Percentiles rank a stretch among this genome's conserved stretches.
phyloP scores from a whole-genome alignment of 2,888 invertebrate species.

The Orthosia cruda region DNA sequence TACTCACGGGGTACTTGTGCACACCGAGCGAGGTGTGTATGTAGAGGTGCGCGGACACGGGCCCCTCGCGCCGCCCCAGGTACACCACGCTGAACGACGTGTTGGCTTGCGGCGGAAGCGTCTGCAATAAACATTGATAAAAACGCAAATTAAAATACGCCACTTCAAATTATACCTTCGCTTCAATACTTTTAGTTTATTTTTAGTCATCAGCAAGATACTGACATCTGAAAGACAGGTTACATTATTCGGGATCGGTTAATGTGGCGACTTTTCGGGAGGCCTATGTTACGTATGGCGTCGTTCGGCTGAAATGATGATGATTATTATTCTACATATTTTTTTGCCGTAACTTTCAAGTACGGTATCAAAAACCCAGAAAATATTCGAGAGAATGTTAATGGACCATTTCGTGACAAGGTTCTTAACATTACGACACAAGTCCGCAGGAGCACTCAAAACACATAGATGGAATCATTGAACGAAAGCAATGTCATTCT shows the following conservation, averaged over 20 bases:
- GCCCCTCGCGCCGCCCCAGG: conserved; percentile 97
- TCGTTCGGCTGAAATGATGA: too few relatives aligned
- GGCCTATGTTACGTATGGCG: too few relatives aligned
- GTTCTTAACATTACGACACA: too few relatives aligned
- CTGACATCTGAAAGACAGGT: too few relatives aligned
- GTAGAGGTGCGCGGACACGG: conserved; percentile 96
- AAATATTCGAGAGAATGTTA: not conserved
- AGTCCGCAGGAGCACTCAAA: not conserved
- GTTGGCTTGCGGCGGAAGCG: conserved; percentile 97
- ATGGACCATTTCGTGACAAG: not conserved
- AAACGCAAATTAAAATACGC: too few relatives aligned
- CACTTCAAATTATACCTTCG: too few relatives aligned
- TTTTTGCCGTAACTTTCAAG: too few relatives aligned
- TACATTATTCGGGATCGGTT: too few relatives aligned
- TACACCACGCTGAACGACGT: conserved; percentile 99
- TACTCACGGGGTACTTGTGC: conserved; percentile 95
- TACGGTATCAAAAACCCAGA: not conserved
- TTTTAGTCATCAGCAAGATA: too few relatives aligned
- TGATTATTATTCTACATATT: too few relatives aligned
- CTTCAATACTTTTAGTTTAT: too few relatives aligned
- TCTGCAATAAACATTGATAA: conserved; percentile 87
- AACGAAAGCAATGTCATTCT: conserved; percentile 4
- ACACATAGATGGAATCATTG: not conserved
- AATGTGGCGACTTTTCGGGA: too few relatives aligned
- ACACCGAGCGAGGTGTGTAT: conserved; percentile 99